Evolutionary conservation across 2,888 invertebrate species (phyloP).

Genomic region (Ischnus inquisitorius): DNA sequence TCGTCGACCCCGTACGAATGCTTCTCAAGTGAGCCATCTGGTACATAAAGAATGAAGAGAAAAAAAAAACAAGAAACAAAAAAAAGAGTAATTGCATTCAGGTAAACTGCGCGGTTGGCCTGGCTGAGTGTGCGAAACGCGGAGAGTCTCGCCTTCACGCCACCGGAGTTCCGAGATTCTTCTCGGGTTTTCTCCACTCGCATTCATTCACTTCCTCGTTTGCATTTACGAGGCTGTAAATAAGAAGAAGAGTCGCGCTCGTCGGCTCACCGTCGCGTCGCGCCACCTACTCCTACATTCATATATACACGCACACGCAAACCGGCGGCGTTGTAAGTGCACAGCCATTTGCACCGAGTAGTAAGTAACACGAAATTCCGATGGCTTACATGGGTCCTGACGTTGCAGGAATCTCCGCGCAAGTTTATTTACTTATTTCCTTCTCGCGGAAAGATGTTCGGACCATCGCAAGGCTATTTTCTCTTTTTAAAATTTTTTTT

Average conservation of each 20-base stretch:
- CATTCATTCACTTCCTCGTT: conserved; percentile 38
- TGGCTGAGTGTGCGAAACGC: conserved; percentile 9
- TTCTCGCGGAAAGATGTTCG: background rate
- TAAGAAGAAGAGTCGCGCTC: conserved; percentile 11
- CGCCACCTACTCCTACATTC: background rate
- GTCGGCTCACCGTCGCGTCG: background rate
- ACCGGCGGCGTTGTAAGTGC: background rate
- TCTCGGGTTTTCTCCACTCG: background rate
- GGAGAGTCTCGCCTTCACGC: background rate
- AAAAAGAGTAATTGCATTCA: conserved; percentile 23
- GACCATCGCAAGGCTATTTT: no score
- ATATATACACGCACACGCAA: background rate
- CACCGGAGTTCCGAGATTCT: conserved; percentile 20
- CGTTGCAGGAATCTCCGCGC: background rate
- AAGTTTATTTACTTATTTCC: background rate
- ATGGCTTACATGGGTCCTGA: background rate
- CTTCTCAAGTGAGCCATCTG: conserved; percentile 23
- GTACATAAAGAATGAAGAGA: conserved; percentile 15
- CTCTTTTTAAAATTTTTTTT: conserved; percentile 35
- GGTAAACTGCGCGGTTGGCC: conserved; percentile 16
- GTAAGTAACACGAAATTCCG: background rate
- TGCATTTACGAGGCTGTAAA: conserved; percentile 42
- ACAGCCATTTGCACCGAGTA: background rate
- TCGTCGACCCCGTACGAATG: conserved; percentile 15
- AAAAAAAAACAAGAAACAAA: no score